Evolutionary conservation across 2,797 vertebrate genomes (phyloP), one percentile per base, ranked within the genome.

Genomic region (Enteromius unitaeniatus): DNA sequence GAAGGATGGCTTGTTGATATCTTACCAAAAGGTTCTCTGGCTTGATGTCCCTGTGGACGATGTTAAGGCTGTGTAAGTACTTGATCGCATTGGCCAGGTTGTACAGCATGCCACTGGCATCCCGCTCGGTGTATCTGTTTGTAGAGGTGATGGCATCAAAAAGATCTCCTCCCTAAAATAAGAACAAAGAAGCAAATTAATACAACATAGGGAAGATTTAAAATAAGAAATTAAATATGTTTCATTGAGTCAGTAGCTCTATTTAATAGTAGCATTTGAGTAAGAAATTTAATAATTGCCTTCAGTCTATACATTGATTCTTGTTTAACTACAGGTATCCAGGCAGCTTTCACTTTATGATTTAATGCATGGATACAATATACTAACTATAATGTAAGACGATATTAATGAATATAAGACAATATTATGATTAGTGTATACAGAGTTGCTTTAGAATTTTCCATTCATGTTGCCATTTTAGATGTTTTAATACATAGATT

Each of bases 31-130:
- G 94, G 90, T 99, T 99, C 90, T 99, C 97, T 0, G 98, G 98
- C 90, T 99, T 99, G 90, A 99, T 99, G 94, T 99, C 98, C 68
- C 98, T 95, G 91, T 99, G 98, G 81, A 99, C 98, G n/a, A 99
- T 99, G 89, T 97, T 98, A 91, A 98, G 95, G 90, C 96, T 95
- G 89, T 99, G 98, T 90, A 99, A 95, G 92, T 99, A 99, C 83
- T 99, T 99, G 92, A 99, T 97, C 86, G 97, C 98, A 19, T 97
- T 99, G 85, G 96, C 96, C 91, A 99, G 92, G 91, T 99, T 99
- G 92, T 99, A 99, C 79, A 99, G 94, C 98, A 99, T 99, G 72
- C 95, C 96, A 81, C 96, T 98, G 89, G 97, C 98, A 51, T 99
- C 98, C 7, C 97, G 92, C 90, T 99, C 98, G 0, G 97, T 99